Conservation (phyloP, 2,113 vertebrate genomes). For the Ptilorrhoa leucosticta region DNA sequence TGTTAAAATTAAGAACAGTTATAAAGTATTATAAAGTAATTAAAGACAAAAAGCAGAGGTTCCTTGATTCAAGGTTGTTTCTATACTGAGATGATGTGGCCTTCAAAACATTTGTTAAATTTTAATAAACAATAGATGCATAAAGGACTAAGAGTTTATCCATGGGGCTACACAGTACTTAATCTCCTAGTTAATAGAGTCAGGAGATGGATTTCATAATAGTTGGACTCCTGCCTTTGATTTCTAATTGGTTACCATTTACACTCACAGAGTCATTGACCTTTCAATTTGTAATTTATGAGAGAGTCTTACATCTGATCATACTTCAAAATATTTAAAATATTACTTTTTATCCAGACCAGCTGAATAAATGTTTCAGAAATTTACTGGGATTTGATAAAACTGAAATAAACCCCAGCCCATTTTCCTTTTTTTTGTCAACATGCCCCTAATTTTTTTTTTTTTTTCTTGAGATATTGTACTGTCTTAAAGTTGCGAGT, state of each 20-base stretch:
- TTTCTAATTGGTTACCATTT: conserved; percentile 33
- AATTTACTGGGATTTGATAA: conserved; percentile 38
- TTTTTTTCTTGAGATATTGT: background rate
- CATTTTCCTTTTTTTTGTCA: background rate
- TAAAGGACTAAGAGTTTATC: background rate
- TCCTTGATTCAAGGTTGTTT: background rate
- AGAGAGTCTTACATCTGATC: conserved; percentile 17
- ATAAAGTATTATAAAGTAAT: background rate
- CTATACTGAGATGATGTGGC: background rate
- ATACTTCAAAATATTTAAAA: conserved; percentile 32
- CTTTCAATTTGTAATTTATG: conserved; percentile 41
- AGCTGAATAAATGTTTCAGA: conserved; percentile 59
- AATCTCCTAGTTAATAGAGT: background rate
- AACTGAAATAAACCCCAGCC: background rate
- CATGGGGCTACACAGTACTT: background rate
- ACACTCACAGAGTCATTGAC: conserved; percentile 10
- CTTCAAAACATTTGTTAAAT: background rate
- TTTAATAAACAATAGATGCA: background rate
- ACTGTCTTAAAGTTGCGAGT: background rate
- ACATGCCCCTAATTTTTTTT: background rate
- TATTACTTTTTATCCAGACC: conserved; percentile 35
- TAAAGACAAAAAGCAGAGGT: background rate
- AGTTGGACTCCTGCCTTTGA: background rate
- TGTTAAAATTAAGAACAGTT: background rate
- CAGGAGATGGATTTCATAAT: background rate